phyloP scores from a whole-genome alignment of 2,888 invertebrate species.

The Apoda limacodes region DNA sequence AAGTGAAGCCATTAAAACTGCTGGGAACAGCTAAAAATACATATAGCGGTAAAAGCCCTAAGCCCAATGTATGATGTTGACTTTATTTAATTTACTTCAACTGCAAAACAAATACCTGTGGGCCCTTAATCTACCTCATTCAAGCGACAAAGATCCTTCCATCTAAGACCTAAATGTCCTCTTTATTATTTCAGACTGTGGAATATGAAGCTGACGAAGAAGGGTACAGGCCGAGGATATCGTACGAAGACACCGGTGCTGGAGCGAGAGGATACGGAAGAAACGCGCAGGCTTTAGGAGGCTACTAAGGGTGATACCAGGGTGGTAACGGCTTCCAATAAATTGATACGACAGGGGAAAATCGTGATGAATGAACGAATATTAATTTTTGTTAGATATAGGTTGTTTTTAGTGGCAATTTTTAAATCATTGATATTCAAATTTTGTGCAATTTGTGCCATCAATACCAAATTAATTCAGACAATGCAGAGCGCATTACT shows the following conservation, averaged over 20 bases:
- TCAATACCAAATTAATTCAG: no score
- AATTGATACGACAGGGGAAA: no score
- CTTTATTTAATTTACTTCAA: no score
- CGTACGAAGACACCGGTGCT: slow-evolving; percentile 72
- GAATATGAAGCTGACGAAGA: slow-evolving; percentile 77
- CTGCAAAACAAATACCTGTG: no score
- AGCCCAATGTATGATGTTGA: no score
- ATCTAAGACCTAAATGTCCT: background rate
- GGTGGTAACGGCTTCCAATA: slow-evolving; percentile 11
- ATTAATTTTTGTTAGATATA: background rate
- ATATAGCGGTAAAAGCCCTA: background rate
- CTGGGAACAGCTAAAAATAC: background rate
- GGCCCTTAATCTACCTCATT: background rate
- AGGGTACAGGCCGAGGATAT: slow-evolving; percentile 76
- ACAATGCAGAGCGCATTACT: no score
- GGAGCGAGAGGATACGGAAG: slow-evolving; percentile 27
- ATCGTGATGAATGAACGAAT: background rate
- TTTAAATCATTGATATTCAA: no score
- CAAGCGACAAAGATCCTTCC: background rate
- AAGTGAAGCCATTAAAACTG: background rate
- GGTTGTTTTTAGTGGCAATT: no score
- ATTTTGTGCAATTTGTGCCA: no score
- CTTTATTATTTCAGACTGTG: slow-evolving; percentile 60
- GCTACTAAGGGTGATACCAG: slow-evolving; percentile 25
- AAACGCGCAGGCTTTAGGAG: slow-evolving; percentile 21